phyloP scores from a whole-genome alignment of 2,797 vertebrate species.

The Acanthornis magna region DNA sequence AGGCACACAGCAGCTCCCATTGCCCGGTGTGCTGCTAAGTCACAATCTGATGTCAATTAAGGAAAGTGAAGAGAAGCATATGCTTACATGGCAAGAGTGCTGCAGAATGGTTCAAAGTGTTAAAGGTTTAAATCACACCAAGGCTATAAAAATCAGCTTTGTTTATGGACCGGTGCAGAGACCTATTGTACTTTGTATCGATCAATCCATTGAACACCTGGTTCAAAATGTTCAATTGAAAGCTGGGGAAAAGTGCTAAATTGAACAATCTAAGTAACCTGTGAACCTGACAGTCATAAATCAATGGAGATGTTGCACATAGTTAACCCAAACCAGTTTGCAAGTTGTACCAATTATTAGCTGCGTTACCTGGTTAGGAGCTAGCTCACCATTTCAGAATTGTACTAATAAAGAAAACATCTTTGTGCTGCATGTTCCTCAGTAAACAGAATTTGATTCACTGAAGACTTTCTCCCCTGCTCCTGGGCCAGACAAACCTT shows the following conservation, averaged over 20 bases:
- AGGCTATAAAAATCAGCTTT: slow-evolving; percentile 44
- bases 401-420: background rate
- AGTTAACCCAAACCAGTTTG: slow-evolving; percentile 51
- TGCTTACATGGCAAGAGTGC: background rate
- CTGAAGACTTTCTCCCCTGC: background rate
- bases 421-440: background rate
- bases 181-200: slow-evolving; percentile 49
- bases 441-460: background rate
- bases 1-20: background rate
- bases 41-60: slow-evolving; percentile 44
- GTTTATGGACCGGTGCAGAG: slow-evolving; percentile 45
- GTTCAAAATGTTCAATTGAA: slow-evolving; percentile 53
- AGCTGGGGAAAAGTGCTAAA: slow-evolving; percentile 43
- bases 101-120: slow-evolving; percentile 8
- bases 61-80: slow-evolving; percentile 22
- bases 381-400: background rate
- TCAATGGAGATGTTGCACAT: slow-evolving; percentile 25
- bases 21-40: background rate
- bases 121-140: slow-evolving; percentile 51
- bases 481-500: background rate
- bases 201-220: slow-evolving; percentile 50
- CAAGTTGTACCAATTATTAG: slow-evolving; percentile 26
- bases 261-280: slow-evolving; percentile 34
- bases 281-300: slow-evolving; percentile 27
- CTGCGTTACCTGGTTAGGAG: background rate